phyloP scores from a whole-genome alignment of 2,797 vertebrate genomes.

The Allobates femoralis region DNA sequence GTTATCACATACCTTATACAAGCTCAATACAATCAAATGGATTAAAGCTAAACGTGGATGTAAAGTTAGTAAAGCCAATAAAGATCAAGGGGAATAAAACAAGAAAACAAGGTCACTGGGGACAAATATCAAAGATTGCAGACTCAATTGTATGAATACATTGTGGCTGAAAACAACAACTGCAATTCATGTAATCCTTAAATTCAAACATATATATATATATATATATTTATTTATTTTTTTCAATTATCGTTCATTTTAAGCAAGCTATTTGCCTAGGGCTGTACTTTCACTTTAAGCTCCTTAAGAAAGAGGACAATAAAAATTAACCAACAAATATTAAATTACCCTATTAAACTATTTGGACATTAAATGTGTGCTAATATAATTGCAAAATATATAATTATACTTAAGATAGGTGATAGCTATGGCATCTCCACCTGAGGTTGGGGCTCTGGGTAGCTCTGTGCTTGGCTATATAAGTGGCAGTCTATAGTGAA shows the following conservation, averaged over 20 bases:
- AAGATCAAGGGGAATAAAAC: constrained; percentile 69
- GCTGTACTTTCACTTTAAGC: neutral
- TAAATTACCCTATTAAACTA: too few species aligned
- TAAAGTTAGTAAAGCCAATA: constrained; percentile 68
- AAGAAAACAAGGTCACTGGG: constrained; percentile 73
- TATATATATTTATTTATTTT: too few species aligned
- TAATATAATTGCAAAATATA: too few species aligned
- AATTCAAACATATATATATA: neutral
- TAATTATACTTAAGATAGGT: too few species aligned
- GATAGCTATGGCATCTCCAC: too few species aligned
- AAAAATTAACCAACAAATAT: neutral
- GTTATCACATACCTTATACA: constrained; percentile 71
- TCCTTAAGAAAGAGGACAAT: neutral
- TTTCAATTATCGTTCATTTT: constrained; percentile 10
- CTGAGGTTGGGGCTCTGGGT: too few species aligned
- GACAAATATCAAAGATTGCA: constrained; percentile 66
- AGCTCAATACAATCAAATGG: constrained; percentile 71
- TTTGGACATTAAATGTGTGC: too few species aligned
- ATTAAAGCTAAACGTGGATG: constrained; percentile 69
- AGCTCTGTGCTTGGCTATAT: too few species aligned
- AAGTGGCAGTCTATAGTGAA: too few species aligned
- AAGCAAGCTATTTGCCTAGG: neutral
- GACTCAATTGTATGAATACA: constrained; percentile 10
- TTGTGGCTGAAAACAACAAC: constrained; percentile 55
- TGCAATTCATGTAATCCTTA: constrained; percentile 11